A percentile compares a stretch with the other conserved stretches of the same genome.
Evolutionary conservation across 2,888 invertebrate genomes (phyloP).

Genomic region (Drosophila fungiperda): DNA sequence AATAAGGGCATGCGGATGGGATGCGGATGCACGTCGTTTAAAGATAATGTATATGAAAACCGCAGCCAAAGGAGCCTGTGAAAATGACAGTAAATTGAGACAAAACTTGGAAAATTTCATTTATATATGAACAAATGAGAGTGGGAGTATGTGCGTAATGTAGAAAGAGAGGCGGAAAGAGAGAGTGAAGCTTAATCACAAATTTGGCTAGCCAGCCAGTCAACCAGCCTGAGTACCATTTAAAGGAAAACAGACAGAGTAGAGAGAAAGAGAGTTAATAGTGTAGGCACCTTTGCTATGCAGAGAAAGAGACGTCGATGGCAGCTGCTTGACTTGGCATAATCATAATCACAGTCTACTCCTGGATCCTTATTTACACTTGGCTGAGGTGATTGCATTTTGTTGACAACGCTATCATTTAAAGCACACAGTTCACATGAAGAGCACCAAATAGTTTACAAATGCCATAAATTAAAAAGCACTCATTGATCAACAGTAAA

Average conservation of each 20-base stretch:
- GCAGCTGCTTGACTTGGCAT: constrained; percentile 67
- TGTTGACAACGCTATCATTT: constrained; percentile 25
- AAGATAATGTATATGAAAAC: constrained; percentile 1
- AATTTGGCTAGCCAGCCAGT: not conserved
- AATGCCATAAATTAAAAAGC: constrained; percentile 12
- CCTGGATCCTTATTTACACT: constrained; percentile 39
- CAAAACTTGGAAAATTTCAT: constrained; percentile 6
- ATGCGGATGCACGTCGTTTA: not conserved
- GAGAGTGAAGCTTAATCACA: not conserved
- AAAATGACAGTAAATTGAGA: not conserved
- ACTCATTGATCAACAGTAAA: constrained; percentile 24
- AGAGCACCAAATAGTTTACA: constrained; percentile 11
- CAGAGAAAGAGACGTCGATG: constrained; percentile 77
- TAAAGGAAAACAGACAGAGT: not conserved
- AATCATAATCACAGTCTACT: constrained; percentile 32
- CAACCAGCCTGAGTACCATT: not conserved
- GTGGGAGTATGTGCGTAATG: not conserved
- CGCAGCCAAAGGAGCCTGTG: not conserved
- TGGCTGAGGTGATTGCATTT: constrained; percentile 36
- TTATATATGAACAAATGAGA: not conserved
- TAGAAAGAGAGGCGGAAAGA: not conserved
- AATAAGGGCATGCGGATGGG: not conserved
- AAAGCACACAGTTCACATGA: constrained; percentile 28
- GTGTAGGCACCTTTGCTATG: constrained; percentile 75
- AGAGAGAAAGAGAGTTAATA: not conserved